phyloP scores from a whole-genome alignment of 2,797 vertebrate species.

The Lophotriccus pileatus region DNA sequence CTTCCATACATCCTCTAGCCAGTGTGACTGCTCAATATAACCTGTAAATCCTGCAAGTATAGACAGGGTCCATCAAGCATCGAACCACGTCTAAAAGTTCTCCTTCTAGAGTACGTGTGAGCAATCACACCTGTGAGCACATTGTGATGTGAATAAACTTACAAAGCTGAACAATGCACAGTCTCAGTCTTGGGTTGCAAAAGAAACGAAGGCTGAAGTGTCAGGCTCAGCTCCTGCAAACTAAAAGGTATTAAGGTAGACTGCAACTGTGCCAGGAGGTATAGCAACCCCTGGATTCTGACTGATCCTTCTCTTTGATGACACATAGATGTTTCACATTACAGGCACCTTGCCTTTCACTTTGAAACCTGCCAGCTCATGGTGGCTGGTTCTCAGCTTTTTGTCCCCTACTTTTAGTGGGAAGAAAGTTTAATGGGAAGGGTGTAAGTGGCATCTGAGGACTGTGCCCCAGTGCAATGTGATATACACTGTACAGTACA shows the following conservation, averaged over 20 bases:
- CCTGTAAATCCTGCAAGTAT: not conserved
- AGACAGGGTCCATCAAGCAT: not conserved
- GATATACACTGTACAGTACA: not conserved
- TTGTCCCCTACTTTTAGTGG: not conserved
- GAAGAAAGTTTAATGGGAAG: not conserved
- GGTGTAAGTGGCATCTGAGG: not conserved
- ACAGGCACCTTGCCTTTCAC: not conserved
- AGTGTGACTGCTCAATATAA: not conserved
- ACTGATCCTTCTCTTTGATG: not conserved
- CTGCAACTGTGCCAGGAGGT: not conserved
- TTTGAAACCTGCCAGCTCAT: not conserved
- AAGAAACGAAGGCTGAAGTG: not conserved
- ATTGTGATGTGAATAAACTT: not conserved
- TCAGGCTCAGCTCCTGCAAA: not conserved
- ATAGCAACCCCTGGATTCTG: not conserved
- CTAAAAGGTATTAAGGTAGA: not conserved
- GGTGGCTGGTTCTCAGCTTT: not conserved
- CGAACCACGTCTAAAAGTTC: fast-evolving
- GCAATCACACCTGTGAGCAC: fast-evolving
- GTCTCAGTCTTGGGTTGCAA: not conserved
- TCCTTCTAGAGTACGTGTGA: not conserved
- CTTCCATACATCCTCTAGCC: not conserved
- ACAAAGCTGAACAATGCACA: not conserved
- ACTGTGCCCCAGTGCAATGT: fast-evolving
- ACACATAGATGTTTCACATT: not conserved